phyloP scores from a whole-genome alignment of 2,113 vertebrate species.

The Phyllostomus discolor region DNA sequence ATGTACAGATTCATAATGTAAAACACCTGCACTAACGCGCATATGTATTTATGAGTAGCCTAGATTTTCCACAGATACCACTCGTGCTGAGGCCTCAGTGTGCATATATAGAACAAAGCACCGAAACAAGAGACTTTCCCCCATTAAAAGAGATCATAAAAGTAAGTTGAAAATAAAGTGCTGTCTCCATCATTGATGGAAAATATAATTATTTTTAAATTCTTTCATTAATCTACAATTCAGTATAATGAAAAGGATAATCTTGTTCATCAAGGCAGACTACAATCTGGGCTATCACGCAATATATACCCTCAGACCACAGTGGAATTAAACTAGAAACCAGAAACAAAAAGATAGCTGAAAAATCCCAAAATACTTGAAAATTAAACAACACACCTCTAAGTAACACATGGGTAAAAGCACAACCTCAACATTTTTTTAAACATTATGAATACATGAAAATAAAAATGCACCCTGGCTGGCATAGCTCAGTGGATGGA shows the following conservation, averaged over 20 bases:
- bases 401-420: neutral
- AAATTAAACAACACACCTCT: neutral
- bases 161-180: neutral
- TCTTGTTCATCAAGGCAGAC: neutral
- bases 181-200: neutral
- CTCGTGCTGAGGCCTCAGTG: neutral
- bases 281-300: neutral
- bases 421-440: neutral
- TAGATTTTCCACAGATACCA: neutral
- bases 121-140: neutral
- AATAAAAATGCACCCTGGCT: neutral
- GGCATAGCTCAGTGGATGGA: too few species aligned
- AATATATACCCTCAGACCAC: neutral
- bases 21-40: neutral
- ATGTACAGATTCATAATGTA: neutral
- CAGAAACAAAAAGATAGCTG: neutral
- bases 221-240: neutral
- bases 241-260: neutral
- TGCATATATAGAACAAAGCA: neutral
- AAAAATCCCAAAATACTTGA: neutral
- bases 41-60: neutral
- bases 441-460: slow-evolving; percentile 2
- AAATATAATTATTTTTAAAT: slow-evolving; percentile 14
- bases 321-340: neutral
- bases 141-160: neutral